Evolutionary conservation across 2,113 vertebrate genomes (phyloP).

Genomic region (Hemiprocne comata): DNA sequence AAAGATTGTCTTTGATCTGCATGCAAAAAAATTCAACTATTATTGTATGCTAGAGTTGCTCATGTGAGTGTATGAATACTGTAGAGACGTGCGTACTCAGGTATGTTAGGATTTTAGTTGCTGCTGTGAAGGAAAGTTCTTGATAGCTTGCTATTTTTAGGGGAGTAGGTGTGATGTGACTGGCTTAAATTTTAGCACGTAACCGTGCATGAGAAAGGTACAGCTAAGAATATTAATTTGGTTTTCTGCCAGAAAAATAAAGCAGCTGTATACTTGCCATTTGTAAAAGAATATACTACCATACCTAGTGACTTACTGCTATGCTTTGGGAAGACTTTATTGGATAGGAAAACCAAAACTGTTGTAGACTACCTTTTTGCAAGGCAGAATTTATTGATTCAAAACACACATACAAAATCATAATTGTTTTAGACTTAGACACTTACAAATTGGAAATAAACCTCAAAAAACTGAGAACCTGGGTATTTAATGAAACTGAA

Average conservation of each 20-base stretch:
- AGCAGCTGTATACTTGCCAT: neutral
- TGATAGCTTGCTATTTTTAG: neutral
- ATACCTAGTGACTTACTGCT: neutral
- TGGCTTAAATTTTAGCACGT: neutral
- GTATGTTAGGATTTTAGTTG: neutral
- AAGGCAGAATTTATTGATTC: neutral
- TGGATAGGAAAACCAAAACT: neutral
- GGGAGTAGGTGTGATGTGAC: neutral
- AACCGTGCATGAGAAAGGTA: neutral
- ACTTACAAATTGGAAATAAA: neutral
- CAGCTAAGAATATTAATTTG: neutral
- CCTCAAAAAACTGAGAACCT: fast-evolving
- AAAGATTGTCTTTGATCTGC: neutral
- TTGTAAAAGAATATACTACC: neutral
- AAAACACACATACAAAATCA: neutral
- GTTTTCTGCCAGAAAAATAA: neutral
- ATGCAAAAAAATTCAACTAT: neutral
- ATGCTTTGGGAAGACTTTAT: neutral
- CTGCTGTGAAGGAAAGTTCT: neutral
- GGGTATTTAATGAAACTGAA: neutral
- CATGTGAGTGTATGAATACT: neutral
- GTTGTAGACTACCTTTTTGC: neutral
- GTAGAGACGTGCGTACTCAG: neutral
- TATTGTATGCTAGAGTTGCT: neutral
- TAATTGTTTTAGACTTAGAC: neutral